A percentile compares a stretch with the other conserved stretches of the same genome.
Evolutionary conservation across 2,113 vertebrate species (phyloP).

Genomic region (Cariama cristata): DNA sequence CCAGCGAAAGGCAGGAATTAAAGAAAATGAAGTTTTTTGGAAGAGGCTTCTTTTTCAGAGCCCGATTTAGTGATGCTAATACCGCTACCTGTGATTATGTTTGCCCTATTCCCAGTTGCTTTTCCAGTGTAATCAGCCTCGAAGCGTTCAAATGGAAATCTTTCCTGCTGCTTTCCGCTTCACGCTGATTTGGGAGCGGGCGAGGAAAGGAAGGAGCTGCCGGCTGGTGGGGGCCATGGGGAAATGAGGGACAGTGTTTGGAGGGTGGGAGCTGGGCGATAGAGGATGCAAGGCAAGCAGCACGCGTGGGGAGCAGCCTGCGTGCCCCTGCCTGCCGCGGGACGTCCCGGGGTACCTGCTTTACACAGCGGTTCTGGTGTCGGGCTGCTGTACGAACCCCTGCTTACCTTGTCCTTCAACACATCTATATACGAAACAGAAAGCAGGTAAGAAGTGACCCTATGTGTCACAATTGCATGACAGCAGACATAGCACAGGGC

Average conservation of each 20-base stretch:
- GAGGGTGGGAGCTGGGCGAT: neutral
- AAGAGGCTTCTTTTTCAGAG: neutral
- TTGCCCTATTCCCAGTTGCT: neutral
- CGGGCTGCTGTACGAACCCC: neutral
- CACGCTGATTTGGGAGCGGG: neutral
- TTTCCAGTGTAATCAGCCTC: slow-evolving; percentile 16
- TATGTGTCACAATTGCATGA: no score
- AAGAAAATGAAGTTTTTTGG: neutral
- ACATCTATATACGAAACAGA: neutral
- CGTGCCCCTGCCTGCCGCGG: neutral
- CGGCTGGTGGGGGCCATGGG: neutral
- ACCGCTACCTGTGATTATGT: neutral
- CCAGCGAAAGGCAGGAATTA: neutral
- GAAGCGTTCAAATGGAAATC: neutral
- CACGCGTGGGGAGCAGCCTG: neutral
- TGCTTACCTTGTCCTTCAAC: neutral
- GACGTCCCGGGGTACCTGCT: neutral
- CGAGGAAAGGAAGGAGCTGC: neutral
- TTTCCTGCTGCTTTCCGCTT: neutral
- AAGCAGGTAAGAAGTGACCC: neutral
- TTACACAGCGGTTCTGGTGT: neutral
- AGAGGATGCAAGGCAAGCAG: neutral
- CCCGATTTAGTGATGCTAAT: neutral
- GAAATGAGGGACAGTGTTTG: neutral
- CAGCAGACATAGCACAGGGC: fast-evolving